Conservation (phyloP, 1,140 invertebrate species). For the Thaumatotibia leucotreta region DNA sequence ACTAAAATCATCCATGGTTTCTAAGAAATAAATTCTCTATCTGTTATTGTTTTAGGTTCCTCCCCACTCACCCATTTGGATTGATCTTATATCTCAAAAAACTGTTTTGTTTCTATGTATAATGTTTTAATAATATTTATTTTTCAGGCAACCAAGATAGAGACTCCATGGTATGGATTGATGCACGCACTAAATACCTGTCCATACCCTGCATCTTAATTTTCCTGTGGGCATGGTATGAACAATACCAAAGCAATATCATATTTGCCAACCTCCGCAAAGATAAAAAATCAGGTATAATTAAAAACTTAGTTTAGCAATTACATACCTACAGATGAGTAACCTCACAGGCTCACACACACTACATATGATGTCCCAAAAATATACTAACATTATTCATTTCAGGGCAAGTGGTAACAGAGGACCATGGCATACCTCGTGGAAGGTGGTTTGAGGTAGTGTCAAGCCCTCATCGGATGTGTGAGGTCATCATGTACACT, state of each 20-base stretch:
- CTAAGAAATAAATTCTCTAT: no score
- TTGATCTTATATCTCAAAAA: no score
- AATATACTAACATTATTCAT: neutral
- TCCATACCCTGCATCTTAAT: slow-evolving; percentile 74
- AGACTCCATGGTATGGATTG: slow-evolving; percentile 44
- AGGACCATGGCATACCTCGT: slow-evolving; percentile 85
- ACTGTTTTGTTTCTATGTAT: no score
- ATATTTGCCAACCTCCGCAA: slow-evolving; percentile 85
- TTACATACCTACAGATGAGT: no score
- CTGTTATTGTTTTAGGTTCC: no score
- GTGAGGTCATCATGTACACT: slow-evolving; percentile 89
- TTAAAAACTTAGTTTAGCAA: no score
- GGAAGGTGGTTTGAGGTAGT: slow-evolving; percentile 87
- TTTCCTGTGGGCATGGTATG: slow-evolving; percentile 82
- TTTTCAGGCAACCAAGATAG: slow-evolving; percentile 46
- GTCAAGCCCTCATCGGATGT: slow-evolving; percentile 89
- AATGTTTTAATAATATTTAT: slow-evolving; percentile 5
- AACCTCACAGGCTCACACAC: no score
- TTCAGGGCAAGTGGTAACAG: slow-evolving; percentile 74
- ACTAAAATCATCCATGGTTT: no score
- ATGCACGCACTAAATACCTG: slow-evolving; percentile 49
- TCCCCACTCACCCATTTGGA: no score
- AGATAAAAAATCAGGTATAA: slow-evolving; percentile 77
- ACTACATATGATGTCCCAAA: no score
- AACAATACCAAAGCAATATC: slow-evolving; percentile 83